Evolutionary conservation across 2,888 invertebrate species (phyloP), one percentile per base, ranked within the genome.

Genomic region (Dexiosoma caninum): DNA sequence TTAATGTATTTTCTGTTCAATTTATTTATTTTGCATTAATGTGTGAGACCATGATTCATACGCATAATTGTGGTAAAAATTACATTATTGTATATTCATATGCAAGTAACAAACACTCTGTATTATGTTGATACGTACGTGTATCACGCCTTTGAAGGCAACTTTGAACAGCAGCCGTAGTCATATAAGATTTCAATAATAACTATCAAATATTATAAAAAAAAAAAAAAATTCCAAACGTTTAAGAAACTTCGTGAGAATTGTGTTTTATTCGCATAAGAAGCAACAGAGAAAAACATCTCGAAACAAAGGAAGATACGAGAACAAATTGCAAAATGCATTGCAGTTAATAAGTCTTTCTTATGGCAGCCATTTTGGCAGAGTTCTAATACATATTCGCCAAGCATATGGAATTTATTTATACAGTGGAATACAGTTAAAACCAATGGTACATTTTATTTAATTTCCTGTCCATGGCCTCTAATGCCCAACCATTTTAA

Each of bases 201-300:
- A 35, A 64, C 27, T 30, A 30, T 7, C 14, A 30, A 51, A 30
- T 30, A 30, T 2, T 14, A 51, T 27, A 19, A 53, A 19, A 30
- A 40, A 19, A 27, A 40, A 19, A 19, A 44, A 72, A 64, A 46
- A 30, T n/a, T n/a, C n/a, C n/a, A 51, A 27, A 40, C 37, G 10
- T 44, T 51, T 40, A 53, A 66, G 19, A 37, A 46, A 64, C 30
- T 44, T 62, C 64, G 55, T 74, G 74, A 74, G 74, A 74, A 74
- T 49, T 74, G 23, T 66, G 46, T 27, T 27, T 27, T 27, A 57
- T 30, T 14, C 21, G 44, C 55, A 55, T 5, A 42, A 35, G 19
- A 60, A 51, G 27, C 27, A 46, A 12, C 44, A 21, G 27, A 19
- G 59, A 57, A 51, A 64, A 46, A n/a, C n/a, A 57, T 62, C 23